Conservation (phyloP, 2,888 invertebrate species). For the Pheosia gnoma region DNA sequence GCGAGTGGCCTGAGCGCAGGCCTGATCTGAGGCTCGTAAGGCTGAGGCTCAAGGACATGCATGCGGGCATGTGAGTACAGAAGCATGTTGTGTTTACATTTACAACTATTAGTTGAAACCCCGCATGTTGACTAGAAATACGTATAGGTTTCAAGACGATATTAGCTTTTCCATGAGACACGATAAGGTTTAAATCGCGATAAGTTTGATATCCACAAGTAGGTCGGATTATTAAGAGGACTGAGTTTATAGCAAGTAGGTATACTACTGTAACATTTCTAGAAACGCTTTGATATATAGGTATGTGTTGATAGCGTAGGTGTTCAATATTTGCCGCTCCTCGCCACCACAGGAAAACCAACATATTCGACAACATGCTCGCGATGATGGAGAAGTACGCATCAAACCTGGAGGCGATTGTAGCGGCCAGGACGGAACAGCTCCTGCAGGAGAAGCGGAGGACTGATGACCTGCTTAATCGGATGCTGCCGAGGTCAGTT, state of each 20-base stretch:
- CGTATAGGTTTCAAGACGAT: too few relatives aligned
- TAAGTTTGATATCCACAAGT: too few relatives aligned
- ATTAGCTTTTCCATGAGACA: too few relatives aligned
- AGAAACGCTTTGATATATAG: too few relatives aligned
- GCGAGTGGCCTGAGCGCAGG: constrained; percentile 89
- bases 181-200: too few relatives aligned
- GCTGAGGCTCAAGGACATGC: constrained; percentile 91
- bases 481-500: constrained; percentile 92
- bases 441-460: constrained; percentile 92
- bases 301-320: too few relatives aligned
- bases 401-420: constrained; percentile 92
- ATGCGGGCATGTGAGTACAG: constrained; percentile 85
- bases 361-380: constrained; percentile 95
- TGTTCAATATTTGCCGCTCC: neutral
- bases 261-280: too few relatives aligned
- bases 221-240: too few relatives aligned
- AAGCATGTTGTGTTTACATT: neutral
- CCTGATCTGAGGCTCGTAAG: constrained; percentile 92
- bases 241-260: too few relatives aligned
- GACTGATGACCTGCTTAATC: constrained; percentile 91
- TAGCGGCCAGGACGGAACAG: constrained; percentile 92
- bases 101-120: too few relatives aligned
- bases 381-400: constrained; percentile 96
- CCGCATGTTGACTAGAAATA: too few relatives aligned
- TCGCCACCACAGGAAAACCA: constrained; percentile 85